Base-by-base conservation (phyloP, 1,140 invertebrate genomes). In the Cyrtorhinus lividipennis region DNA sequence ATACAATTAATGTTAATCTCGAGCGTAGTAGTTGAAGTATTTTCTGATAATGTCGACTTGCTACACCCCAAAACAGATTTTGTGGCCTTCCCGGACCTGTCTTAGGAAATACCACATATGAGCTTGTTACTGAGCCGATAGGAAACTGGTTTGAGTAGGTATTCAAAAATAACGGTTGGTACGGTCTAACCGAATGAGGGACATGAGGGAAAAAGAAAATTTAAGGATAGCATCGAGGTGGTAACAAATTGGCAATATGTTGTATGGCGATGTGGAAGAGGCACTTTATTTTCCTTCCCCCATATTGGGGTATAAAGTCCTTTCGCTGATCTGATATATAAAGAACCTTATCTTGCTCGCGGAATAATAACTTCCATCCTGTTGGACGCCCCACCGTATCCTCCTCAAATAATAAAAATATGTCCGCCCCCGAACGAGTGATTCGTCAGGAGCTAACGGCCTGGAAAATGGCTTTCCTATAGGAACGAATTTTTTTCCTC, bases 281-380 rank as follows among this genome's bases (percentile, higher is more conserved):
- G 48, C 48, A 10, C 12, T 20, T 12, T 22, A 5, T 20, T n/a
- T 22, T 5, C 48, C 18, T 22, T 20, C 48, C 48, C 48, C 58
- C 24, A 30, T 59, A 59, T 59, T 59, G 58, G 58, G 58, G 24
- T 26, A 59, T 59, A 59, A 59, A 59, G 58, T 59, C 58, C n/a
- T 59, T 30, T 30, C 58, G 58, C 58, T 26, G 58, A 59, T 59
- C 58, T 59, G 58, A 59, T 59, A 30, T 59, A 59, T 59, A 59
- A 59, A 59, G 58, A 59, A 59, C 27, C 58, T 59, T 59, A 59
- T 59, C 58, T 59, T 25, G 58, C 48, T 53, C 48, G 27, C 24
- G 58, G 58, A 59, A 59, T 59, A 59, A 59, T 59, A 59, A 59
- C 58, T 59, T 59, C 58, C 58, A 59, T 59, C 58, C 58, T 59